Evolutionary conservation across 2,888 invertebrate species (phyloP).

Genomic region (Disparrhopalites patrizii): DNA sequence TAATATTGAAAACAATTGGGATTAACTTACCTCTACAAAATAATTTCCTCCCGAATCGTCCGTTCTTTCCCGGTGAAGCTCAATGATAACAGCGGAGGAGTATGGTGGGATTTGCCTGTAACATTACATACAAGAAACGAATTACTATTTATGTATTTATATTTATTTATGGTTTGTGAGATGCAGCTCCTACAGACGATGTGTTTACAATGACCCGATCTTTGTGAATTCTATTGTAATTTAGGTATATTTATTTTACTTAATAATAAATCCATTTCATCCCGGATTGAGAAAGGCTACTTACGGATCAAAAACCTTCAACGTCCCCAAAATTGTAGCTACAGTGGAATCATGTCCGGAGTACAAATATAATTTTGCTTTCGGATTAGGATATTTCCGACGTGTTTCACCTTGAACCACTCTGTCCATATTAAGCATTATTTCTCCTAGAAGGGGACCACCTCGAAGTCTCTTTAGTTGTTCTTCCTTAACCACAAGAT

Average conservation of each 20-base stretch:
- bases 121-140: background rate
- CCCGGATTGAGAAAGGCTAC: background rate
- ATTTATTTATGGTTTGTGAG: background rate
- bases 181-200: background rate
- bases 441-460: slow-evolving; percentile 57
- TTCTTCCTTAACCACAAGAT: slow-evolving; percentile 14
- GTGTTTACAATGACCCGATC: background rate
- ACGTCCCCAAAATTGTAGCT: slow-evolving; percentile 61
- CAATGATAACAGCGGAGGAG: slow-evolving; percentile 18
- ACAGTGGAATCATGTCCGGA: slow-evolving; percentile 72
- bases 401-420: slow-evolving; percentile 48
- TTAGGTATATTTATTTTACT: background rate
- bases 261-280: too few species aligned
- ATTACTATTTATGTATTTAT: background rate
- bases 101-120: slow-evolving; percentile 24
- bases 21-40: slow-evolving; percentile 13
- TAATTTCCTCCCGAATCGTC: background rate
- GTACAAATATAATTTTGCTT: slow-evolving; percentile 60
- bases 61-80: slow-evolving; percentile 17
- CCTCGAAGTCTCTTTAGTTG: slow-evolving; percentile 34
- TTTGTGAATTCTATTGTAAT: background rate
- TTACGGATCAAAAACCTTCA: slow-evolving; percentile 61
- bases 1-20: background rate
- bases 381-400: slow-evolving; percentile 7
- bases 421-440: slow-evolving; percentile 60